Percentiles rank a stretch among this genome's conserved stretches.
phyloP scores from a whole-genome alignment of 2,113 vertebrate genomes.

The Xenus cinereus region DNA sequence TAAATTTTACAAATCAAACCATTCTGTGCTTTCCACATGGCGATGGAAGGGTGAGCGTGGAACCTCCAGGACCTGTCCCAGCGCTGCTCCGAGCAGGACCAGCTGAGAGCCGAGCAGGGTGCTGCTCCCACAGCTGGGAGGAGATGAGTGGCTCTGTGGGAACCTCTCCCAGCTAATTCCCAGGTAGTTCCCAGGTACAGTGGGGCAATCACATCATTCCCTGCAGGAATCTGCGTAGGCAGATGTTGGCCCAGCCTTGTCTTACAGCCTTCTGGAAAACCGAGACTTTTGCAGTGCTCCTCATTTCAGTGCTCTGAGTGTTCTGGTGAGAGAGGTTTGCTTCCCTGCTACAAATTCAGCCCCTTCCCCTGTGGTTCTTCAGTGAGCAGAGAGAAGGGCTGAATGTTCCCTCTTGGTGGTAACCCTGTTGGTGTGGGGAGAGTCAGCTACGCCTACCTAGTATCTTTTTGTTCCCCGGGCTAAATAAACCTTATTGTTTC shows the following conservation, averaged over 20 bases:
- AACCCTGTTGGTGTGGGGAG: not conserved
- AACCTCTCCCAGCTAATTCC: not conserved
- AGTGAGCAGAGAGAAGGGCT: not conserved
- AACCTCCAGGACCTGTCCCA: not conserved
- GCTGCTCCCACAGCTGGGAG: not conserved
- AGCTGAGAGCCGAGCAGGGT: not conserved
- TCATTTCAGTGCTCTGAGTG: not conserved
- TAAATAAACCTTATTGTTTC: not conserved
- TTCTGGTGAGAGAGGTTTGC: not conserved
- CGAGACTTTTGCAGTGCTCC: not conserved
- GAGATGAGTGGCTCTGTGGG: not conserved
- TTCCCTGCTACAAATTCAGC: not conserved
- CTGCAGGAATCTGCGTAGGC: not conserved
- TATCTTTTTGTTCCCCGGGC: not conserved
- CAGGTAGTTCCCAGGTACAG: not conserved
- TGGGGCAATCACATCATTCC: not conserved
- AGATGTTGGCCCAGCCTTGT: not conserved
- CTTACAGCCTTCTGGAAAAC: not conserved
- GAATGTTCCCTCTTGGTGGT: not conserved
- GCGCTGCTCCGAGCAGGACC: accelerated
- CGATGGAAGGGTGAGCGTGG: no score
- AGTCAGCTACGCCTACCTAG: not conserved
- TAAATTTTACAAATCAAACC: not conserved
- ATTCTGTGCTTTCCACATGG: not conserved
- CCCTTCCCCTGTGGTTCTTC: not conserved